Base-by-base conservation (phyloP, 2,113 vertebrate genomes). In the Gopherus evgoodei region DNA sequence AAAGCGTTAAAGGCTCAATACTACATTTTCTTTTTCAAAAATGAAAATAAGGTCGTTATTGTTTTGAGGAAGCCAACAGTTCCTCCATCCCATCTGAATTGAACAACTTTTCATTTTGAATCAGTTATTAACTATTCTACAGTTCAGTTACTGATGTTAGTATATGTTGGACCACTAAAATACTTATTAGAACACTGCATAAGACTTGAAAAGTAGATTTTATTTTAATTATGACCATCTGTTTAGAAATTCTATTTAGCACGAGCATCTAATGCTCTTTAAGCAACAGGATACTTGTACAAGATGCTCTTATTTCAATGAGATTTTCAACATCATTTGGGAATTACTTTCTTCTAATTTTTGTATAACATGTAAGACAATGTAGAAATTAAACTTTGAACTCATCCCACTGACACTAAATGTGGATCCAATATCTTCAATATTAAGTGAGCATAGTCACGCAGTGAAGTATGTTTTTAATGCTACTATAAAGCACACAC, bases 171-270 rank as follows among this genome's bases (percentile, higher is more conserved):
- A 95, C 53, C 72, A 82, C 44, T 94, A 91, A 93, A 96, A 91
- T 93, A 94, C 92, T 97, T 97, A 97, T 80, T 53, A 96, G 94
- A 96, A 96, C 89, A 84, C 76, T 78, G 96, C 96, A 95, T 1
- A 96, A 91, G 90, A 88, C 53, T 90, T 76, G 88, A 91, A 96
- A 90, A 94, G 83, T 93, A 62, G 52, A 95, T 96, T 96, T 97
- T 95, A 95, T 93, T 95, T 96, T 97, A 96, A 96, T 96, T 94
- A 97, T 81, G 56, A 83, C 91, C 93, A 97, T 96, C 96, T 97
- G 91, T 96, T 96, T 91, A 89, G 88, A 89, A 97, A 98, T 92
- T 59, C 90, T 94, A 95, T 96, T 96, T 96, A 92, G 94, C 49
- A 80, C 49, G 72, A 95, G 80, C 82, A 94, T 75, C 92, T 92